Base-by-base conservation (phyloP, 2,888 invertebrate species). In the Netelia melanura region DNA sequence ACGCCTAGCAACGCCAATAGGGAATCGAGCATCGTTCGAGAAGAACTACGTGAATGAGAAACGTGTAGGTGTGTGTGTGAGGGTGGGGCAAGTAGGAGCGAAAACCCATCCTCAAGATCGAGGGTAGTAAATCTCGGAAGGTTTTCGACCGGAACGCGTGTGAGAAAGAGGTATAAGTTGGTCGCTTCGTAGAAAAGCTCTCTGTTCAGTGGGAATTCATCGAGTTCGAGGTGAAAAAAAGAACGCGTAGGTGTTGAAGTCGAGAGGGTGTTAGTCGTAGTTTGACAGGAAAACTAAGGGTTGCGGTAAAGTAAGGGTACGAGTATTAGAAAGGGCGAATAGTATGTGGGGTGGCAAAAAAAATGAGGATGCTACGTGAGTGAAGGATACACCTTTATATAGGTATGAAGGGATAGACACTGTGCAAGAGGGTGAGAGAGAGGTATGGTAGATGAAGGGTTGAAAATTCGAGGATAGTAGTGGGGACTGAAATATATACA, bases 71-170 rank as follows among this genome's bases (percentile, higher is more conserved):
- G 38, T 6, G 38, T 38, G 38, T 38, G 38, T 38, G 38, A 6
- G 38, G 5, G 38, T 38, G 38, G 75, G 30, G 58, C 64, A 30
- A 38, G 38, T n/a, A 65, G 79, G 75, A 54, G 58, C 17, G 62
- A 64, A 25, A 62, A 67, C 17, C 48, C 65, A 75, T 54, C 72
- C 44, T 30, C 75, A 38, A 67, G 77, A 78, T 54, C 62, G 65
- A 56, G 54, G 82, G 81, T 82, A 86, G 87, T 89, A 88, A 89
- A 89, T 88, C 89, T 87, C 81, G 54, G 78, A 78, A 85, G 78
- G 82, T 84, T 84, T 72, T 68, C 68, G 81, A 83, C 68, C 75
- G 82, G 62, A 52, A 30, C 14, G 68, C 70, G 67, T 44, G 77
- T 72, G 84, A 85, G 83, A 84, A 80, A 86, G 85, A 80, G 79